These are phyloP conservation scores for Nowickia ferox DNA, from an alignment of 2,888 invertebrate genomes.

Conservation along the genomic window DNA sequence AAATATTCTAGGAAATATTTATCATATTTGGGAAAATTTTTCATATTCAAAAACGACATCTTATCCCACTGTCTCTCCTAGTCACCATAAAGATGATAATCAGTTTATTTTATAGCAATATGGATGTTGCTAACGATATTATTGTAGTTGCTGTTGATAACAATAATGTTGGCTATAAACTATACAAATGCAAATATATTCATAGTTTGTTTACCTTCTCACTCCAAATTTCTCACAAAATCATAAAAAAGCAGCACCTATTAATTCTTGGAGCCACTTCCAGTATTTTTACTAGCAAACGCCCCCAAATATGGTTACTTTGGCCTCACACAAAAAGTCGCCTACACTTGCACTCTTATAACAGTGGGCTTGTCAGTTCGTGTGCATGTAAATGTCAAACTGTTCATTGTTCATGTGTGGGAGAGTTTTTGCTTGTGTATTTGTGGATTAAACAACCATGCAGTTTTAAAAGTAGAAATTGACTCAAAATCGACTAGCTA, in stretches of 20 bases:
- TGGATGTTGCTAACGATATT: slow-evolving; percentile 42
- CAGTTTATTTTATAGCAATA: slow-evolving; percentile 35
- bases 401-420: slow-evolving; percentile 17
- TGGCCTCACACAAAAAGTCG: slow-evolving; percentile 15
- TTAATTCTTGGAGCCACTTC: background rate
- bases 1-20: too few species aligned
- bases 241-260: slow-evolving; percentile 9
- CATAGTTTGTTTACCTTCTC: slow-evolving; percentile 12
- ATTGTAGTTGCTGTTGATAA: slow-evolving; percentile 35
- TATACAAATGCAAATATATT: slow-evolving; percentile 31
- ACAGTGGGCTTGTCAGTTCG: background rate
- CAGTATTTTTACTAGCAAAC: slow-evolving; percentile 47
- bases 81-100: background rate
- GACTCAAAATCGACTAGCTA: too few species aligned
- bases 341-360: background rate
- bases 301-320: slow-evolving; percentile 52
- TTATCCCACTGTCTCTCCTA: background rate
- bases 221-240: background rate
- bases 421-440: background rate
- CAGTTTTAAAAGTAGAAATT: too few species aligned
- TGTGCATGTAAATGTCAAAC: slow-evolving; percentile 20
- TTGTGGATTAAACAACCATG: slow-evolving; percentile 57
- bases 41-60: background rate
- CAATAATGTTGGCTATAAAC: slow-evolving; percentile 49
- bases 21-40: too few species aligned